Conservation (phyloP, 2,888 invertebrate genomes). For the Glomeris marginata region DNA sequence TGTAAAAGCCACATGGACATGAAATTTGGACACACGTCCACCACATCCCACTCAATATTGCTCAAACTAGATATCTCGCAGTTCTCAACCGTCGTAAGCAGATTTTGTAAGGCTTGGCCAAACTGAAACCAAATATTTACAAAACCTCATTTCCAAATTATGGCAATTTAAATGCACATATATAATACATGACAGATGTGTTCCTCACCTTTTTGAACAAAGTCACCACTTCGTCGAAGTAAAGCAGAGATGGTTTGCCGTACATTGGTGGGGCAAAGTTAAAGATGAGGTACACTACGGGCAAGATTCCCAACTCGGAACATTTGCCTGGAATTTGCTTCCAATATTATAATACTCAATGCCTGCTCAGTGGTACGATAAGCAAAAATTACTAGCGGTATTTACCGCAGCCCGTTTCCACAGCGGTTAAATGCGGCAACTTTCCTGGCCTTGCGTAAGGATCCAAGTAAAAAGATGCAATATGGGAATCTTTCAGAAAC, state of each 20-base stretch:
- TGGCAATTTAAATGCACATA: conserved; percentile 1
- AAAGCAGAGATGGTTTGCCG: conserved; percentile 51
- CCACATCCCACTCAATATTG: conserved; percentile 88
- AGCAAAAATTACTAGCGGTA: too few relatives aligned
- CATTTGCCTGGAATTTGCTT: conserved; percentile 39
- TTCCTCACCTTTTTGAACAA: conserved; percentile 52
- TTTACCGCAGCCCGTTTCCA: conserved; percentile 12
- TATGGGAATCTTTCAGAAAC: conserved; percentile 21
- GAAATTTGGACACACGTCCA: conserved; percentile 66
- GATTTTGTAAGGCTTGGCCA: conserved; percentile 71
- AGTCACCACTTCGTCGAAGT: conserved; percentile 55
- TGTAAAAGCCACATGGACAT: conserved; percentile 67
- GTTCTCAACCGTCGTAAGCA: conserved; percentile 65
- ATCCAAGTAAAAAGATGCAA: conserved; percentile 76
- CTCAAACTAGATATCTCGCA: conserved; percentile 64
- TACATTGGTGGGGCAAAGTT: conserved; percentile 54
- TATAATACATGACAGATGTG: not conserved
- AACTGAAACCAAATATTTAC: conserved; percentile 39
- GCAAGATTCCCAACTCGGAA: conserved; percentile 44
- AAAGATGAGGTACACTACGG: conserved; percentile 66
- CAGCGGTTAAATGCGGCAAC: not conserved
- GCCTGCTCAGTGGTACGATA: too few relatives aligned
- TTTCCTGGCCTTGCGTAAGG: conserved; percentile 42
- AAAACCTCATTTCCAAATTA: not conserved
- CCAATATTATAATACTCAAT: too few relatives aligned